phyloP scores from a whole-genome alignment of 1,140 invertebrate species.

The Melitaea cinxia region DNA sequence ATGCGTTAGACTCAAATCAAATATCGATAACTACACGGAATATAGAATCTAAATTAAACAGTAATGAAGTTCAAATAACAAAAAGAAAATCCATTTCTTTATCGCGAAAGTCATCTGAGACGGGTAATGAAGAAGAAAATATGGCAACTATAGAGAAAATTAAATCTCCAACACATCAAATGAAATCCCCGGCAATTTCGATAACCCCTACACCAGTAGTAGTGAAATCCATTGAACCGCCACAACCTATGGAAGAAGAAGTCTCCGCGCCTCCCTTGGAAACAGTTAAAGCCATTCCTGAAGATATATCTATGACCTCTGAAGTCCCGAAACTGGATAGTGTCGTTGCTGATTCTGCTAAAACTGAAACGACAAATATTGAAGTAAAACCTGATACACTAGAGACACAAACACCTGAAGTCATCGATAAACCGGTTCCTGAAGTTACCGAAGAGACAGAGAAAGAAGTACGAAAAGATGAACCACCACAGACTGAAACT shows the following conservation, averaged over 20 bases:
- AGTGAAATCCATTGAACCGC: slow-evolving; percentile 61
- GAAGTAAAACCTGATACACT: slow-evolving; percentile 4
- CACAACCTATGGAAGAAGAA: slow-evolving; percentile 57
- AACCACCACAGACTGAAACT: slow-evolving; percentile 23
- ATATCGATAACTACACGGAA: slow-evolving; percentile 69
- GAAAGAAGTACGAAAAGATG: slow-evolving; percentile 15
- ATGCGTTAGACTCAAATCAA: slow-evolving; percentile 66
- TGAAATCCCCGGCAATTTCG: slow-evolving; percentile 55
- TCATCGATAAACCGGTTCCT: background rate
- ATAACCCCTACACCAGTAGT: slow-evolving; percentile 59
- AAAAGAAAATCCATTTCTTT: slow-evolving; percentile 61
- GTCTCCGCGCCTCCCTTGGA: slow-evolving; percentile 62
- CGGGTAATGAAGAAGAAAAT: slow-evolving; percentile 60
- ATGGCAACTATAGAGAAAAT: slow-evolving; percentile 62
- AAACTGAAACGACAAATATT: slow-evolving; percentile 23
- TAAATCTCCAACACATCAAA: slow-evolving; percentile 52
- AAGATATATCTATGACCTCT: slow-evolving; percentile 52
- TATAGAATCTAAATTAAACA: slow-evolving; percentile 51
- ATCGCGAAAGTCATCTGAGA: slow-evolving; percentile 63
- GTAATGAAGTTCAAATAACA: slow-evolving; percentile 53
- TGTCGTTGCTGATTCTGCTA: slow-evolving; percentile 14
- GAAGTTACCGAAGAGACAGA: background rate
- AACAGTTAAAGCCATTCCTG: slow-evolving; percentile 52
- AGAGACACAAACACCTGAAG: background rate
- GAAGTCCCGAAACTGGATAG: slow-evolving; percentile 53